These are phyloP conservation scores for Melieria picta DNA, from an alignment of 2,888 invertebrate species.

Conservation along the genomic window DNA sequence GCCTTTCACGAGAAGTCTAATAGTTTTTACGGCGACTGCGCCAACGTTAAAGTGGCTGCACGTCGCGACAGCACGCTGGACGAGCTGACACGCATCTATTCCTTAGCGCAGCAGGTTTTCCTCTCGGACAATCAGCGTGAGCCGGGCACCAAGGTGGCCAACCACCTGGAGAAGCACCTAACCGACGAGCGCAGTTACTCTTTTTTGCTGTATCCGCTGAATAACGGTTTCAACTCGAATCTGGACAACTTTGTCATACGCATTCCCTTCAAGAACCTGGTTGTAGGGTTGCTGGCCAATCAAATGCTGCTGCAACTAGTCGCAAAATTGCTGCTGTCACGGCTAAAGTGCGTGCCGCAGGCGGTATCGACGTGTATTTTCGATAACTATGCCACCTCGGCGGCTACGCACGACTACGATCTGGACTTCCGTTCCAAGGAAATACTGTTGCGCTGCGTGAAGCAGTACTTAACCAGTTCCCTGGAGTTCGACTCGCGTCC, in stretches of 20 bases:
- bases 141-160: conserved; percentile 46
- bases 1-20: conserved; percentile 92
- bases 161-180: conserved; percentile 66
- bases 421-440: conserved; percentile 68
- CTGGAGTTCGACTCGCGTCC: conserved; percentile 90
- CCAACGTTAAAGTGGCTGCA: conserved; percentile 93
- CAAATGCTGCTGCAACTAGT: conserved; percentile 93
- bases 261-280: conserved; percentile 87
- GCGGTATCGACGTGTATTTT: conserved; percentile 67
- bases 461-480: conserved; percentile 83
- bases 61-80: conserved; percentile 85
- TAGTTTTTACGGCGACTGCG: conserved; percentile 92
- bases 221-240: conserved; percentile 76
- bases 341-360: conserved; percentile 73
- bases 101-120: conserved; percentile 89
- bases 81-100: conserved; percentile 85
- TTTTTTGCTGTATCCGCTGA: conserved; percentile 84
- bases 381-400: conserved; percentile 66
- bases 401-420: conserved; percentile 65
- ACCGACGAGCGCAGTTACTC: conserved; percentile 89
- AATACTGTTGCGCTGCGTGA: conserved; percentile 80
- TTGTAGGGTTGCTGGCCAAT: conserved; percentile 90
- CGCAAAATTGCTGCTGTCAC: conserved; percentile 85
- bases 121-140: conserved; percentile 70
- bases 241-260: conserved; percentile 82